phyloP scores from a whole-genome alignment of 2,888 invertebrate genomes.

The Thymelicus acteon region DNA sequence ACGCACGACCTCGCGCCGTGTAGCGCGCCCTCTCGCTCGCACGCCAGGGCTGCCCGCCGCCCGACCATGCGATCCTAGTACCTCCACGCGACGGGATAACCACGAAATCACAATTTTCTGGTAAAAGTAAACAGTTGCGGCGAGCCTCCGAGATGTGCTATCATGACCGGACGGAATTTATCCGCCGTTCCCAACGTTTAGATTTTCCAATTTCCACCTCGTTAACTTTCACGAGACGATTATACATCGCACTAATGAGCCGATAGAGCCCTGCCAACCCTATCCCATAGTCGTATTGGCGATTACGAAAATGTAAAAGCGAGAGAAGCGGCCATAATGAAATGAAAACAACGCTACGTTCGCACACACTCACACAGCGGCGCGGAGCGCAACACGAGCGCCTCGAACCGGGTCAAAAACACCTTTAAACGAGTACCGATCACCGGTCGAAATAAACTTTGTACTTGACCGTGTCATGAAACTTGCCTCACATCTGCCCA shows the following conservation, averaged over 20 bases:
- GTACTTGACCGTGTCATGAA: conserved; percentile 81
- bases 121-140: conserved; percentile 61
- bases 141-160: conserved; percentile 42
- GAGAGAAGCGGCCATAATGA: conserved; percentile 79
- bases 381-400: conserved; percentile 48
- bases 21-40: conserved; percentile 68
- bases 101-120: conserved; percentile 73
- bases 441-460: conserved; percentile 77
- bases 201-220: conserved; percentile 37
- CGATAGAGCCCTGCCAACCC: conserved; percentile 61
- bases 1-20: conserved; percentile 53
- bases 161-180: conserved; percentile 48
- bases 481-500: conserved; percentile 75
- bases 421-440: conserved; percentile 79
- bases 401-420: conserved; percentile 81
- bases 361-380: conserved; percentile 63
- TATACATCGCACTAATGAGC: conserved; percentile 24
- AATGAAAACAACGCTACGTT: conserved; percentile 77
- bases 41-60: conserved; percentile 68
- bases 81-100: conserved; percentile 63
- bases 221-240: conserved; percentile 22
- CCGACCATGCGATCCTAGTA: conserved; percentile 51
- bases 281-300: conserved; percentile 71
- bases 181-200: conserved; percentile 34
- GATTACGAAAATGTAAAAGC: conserved; percentile 82